phyloP scores from a whole-genome alignment of 2,888 invertebrate species.

The Dryobota labecula region DNA sequence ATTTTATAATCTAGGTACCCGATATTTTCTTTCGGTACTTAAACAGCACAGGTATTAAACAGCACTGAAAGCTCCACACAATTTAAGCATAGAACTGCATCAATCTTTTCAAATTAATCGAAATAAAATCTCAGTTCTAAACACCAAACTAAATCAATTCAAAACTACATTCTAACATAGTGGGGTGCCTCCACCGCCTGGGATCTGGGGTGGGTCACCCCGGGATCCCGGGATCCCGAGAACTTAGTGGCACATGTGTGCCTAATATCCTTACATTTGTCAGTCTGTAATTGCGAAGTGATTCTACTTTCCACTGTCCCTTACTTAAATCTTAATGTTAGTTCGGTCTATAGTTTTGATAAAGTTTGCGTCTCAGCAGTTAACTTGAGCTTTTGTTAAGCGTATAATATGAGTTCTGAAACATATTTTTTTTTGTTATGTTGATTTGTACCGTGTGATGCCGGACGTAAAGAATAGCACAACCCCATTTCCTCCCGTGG shows the following conservation, averaged over 20 bases:
- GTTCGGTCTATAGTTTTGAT: conserved; percentile 76
- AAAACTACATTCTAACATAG: conserved; percentile 63
- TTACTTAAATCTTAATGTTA: conserved; percentile 88
- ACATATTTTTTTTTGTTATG: too few species aligned
- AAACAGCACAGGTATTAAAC: too few species aligned
- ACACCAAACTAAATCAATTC: conserved; percentile 58
- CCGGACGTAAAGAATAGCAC: too few species aligned
- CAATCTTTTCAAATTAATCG: neutral
- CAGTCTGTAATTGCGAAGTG: conserved; percentile 89
- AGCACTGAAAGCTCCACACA: neutral
- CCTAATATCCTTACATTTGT: conserved; percentile 89
- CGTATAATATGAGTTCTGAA: neutral
- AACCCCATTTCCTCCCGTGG: too few species aligned
- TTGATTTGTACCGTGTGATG: too few species aligned
- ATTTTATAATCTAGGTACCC: too few species aligned
- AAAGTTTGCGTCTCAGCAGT: conserved; percentile 45
- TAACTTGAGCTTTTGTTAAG: conserved; percentile 10
- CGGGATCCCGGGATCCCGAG: conserved; percentile 55
- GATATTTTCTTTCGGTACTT: too few species aligned
- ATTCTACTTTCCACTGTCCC: conserved; percentile 87
- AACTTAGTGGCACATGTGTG: conserved; percentile 88
- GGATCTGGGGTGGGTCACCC: conserved; percentile 44
- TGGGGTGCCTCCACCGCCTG: conserved; percentile 56
- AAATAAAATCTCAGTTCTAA: conserved; percentile 42
- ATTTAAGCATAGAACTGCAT: neutral